Evolutionary conservation across 1,140 invertebrate species (phyloP).

Genomic region (Papilio helenus): DNA sequence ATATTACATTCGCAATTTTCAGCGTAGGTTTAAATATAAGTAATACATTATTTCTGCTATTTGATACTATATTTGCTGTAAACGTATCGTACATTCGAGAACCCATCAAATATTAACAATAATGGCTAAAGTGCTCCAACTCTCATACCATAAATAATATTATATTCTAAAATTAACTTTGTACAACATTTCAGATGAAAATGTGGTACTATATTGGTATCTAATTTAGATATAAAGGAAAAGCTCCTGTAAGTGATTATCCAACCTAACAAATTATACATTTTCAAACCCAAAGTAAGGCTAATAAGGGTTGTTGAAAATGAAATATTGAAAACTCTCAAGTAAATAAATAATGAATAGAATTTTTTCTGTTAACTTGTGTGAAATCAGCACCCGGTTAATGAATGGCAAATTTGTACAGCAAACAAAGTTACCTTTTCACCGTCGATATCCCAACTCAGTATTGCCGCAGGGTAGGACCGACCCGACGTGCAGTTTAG

Average conservation of each 20-base stretch:
- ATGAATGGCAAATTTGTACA: constrained; percentile 34
- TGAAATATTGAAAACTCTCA: background rate
- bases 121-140: background rate
- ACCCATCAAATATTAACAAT: constrained; percentile 7
- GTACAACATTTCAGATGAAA: background rate
- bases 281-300: background rate
- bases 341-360: background rate
- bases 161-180: background rate
- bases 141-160: background rate
- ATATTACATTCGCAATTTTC: background rate
- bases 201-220: background rate
- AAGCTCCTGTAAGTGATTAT: background rate
- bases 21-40: background rate
- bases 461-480: constrained; percentile 89
- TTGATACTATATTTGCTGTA: background rate
- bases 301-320: background rate
- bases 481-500: constrained; percentile 93
- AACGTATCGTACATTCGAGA: background rate
- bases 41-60: background rate
- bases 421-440: constrained; percentile 84
- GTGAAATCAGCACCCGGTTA: background rate
- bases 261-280: background rate
- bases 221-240: background rate
- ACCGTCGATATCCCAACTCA: constrained; percentile 93
- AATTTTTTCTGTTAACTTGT: background rate